phyloP scores from a whole-genome alignment of 2,888 invertebrate species.

The Esperia sulphurella region DNA sequence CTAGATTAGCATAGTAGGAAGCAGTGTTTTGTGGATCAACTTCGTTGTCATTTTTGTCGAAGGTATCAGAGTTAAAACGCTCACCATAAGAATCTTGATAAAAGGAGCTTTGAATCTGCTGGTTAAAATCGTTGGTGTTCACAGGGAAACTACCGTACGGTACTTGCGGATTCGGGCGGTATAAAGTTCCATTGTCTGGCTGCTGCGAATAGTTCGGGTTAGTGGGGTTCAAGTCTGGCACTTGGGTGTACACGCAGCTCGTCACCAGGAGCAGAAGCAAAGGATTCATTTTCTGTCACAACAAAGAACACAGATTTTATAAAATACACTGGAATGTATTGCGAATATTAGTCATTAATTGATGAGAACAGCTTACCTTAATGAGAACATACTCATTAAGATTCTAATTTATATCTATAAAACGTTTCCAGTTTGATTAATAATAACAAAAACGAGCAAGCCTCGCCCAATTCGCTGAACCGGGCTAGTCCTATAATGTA shows the following conservation, averaged over 20 bases:
- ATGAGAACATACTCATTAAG: constrained; percentile 20
- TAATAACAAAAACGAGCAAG: constrained; percentile 33
- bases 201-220: constrained; percentile 56
- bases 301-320: constrained; percentile 22
- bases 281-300: constrained; percentile 46
- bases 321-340: constrained; percentile 3
- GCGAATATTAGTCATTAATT: constrained; percentile 1
- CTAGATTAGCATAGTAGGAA: constrained; percentile 61
- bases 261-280: constrained; percentile 47
- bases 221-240: constrained; percentile 44
- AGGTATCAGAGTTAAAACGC: constrained; percentile 49
- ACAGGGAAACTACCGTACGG: constrained; percentile 68
- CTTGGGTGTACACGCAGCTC: constrained; percentile 51
- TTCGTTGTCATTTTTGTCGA: constrained; percentile 54
- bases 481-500: neutral
- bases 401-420: constrained; percentile 16
- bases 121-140: constrained; percentile 53
- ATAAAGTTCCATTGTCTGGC: constrained; percentile 40
- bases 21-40: constrained; percentile 61
- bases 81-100: constrained; percentile 46
- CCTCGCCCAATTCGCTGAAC: constrained; percentile 42
- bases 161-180: constrained; percentile 54
- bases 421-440: constrained; percentile 36
- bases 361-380: constrained; percentile 17
- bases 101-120: constrained; percentile 56